phyloP scores from a whole-genome alignment of 2,888 invertebrate genomes.

The Nebria brevicollis region DNA sequence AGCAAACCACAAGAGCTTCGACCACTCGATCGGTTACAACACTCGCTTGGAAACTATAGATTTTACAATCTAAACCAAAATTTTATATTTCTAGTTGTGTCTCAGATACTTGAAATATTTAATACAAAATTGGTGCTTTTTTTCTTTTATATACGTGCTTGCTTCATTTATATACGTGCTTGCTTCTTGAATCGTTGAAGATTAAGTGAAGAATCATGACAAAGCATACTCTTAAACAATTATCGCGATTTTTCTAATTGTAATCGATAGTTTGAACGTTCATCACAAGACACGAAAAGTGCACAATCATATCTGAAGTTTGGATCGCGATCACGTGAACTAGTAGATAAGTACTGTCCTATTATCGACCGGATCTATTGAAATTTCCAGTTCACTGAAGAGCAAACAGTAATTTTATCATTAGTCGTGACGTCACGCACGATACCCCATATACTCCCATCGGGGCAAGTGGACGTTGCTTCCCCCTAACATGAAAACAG shows the following conservation, averaged over 20 bases:
- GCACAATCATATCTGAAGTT: constrained; percentile 6
- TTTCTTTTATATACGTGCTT: neutral
- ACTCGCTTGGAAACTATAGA: no score
- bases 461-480: neutral
- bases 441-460: neutral
- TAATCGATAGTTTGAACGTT: constrained; percentile 3
- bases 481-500: constrained; percentile 10
- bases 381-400: constrained; percentile 29
- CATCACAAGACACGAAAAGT: neutral
- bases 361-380: constrained; percentile 24
- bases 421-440: constrained; percentile 31
- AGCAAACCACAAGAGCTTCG: neutral
- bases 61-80: no score
- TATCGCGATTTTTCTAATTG: constrained; percentile 20
- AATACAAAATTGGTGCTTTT: no score
- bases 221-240: constrained; percentile 11
- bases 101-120: no score
- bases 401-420: constrained; percentile 23
- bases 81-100: no score
- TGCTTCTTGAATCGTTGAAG: neutral
- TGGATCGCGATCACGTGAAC: constrained; percentile 11
- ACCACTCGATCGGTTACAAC: neutral
- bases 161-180: no score
- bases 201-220: neutral
- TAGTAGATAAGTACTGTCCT: constrained; percentile 6